These are phyloP conservation scores for Octopus sinensis DNA, from an alignment of 1,140 invertebrate genomes.

Conservation along the genomic window DNA sequence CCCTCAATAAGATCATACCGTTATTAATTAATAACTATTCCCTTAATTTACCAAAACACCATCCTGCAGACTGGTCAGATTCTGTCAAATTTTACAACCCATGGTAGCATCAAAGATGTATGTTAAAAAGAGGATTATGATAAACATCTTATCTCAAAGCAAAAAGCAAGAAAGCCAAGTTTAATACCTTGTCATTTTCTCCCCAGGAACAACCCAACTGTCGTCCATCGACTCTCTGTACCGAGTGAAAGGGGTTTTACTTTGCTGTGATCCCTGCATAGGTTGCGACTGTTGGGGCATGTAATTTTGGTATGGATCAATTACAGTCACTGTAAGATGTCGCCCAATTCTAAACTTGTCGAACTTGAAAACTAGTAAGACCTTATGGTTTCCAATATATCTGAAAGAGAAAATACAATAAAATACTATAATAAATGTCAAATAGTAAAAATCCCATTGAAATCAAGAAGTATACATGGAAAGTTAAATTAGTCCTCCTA, in stretches of 20 bases:
- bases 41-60: no score
- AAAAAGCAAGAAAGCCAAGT: constrained; percentile 12
- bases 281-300: constrained; percentile 26
- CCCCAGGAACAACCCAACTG: constrained; percentile 61
- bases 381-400: constrained; percentile 62
- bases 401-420: constrained; percentile 20
- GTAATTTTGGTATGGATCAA: constrained; percentile 23
- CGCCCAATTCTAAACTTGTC: constrained; percentile 63
- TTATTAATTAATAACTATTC: no score
- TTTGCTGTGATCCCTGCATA: constrained; percentile 22
- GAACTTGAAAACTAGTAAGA: constrained; percentile 64
- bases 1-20: no score
- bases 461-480: background rate
- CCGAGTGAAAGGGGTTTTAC: background rate
- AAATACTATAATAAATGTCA: constrained; percentile 2
- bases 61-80: no score
- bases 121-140: no score
- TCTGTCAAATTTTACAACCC: no score
- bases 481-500: no score
- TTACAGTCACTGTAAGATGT: constrained; percentile 59
- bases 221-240: constrained; percentile 16
- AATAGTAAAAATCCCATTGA: background rate
- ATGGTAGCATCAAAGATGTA: no score
- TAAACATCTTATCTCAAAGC: no score
- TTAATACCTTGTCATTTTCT: constrained; percentile 58